Evolutionary conservation across 2,113 vertebrate species (phyloP).

Genomic region (Xerus inauris): DNA sequence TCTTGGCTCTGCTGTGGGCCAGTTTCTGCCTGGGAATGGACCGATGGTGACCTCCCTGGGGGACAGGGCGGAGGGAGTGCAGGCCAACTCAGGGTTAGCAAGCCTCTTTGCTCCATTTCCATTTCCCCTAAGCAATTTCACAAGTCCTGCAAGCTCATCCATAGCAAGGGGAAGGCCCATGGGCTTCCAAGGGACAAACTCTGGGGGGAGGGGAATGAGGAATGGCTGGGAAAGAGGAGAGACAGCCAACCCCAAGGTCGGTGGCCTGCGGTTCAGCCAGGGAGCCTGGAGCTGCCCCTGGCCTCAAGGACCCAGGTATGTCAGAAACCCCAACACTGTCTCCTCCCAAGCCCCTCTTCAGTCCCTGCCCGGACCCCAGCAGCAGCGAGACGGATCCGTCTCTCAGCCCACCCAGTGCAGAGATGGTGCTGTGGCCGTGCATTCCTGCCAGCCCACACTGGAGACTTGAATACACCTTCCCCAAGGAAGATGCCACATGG

Average conservation of each 20-base stretch:
- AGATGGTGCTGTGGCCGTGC: too few species aligned
- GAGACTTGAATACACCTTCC: neutral
- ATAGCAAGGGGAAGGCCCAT: neutral
- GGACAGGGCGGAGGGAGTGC: neutral
- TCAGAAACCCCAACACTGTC: fast-evolving
- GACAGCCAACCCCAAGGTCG: neutral
- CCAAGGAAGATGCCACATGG: neutral
- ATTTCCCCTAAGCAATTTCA: neutral
- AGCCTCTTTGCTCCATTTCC: neutral
- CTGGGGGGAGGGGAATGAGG: fast-evolving
- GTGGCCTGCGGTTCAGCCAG: neutral
- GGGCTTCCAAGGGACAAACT: neutral
- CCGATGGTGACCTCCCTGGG: neutral
- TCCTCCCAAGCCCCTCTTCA: neutral
- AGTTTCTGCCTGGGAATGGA: neutral
- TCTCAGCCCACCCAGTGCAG: neutral
- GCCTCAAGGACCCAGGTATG: neutral
- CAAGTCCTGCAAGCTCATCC: neutral
- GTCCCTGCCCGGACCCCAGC: neutral
- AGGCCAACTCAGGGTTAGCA: neutral
- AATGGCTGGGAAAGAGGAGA: neutral
- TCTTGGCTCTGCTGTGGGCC: neutral
- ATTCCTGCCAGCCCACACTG: too few species aligned
- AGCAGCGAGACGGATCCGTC: fast-evolving
- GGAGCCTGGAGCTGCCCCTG: neutral